A percentile compares a stretch with the other conserved stretches of the same genome.
Evolutionary conservation across 2,888 invertebrate genomes (phyloP).

Genomic region (Junonia oenone): DNA sequence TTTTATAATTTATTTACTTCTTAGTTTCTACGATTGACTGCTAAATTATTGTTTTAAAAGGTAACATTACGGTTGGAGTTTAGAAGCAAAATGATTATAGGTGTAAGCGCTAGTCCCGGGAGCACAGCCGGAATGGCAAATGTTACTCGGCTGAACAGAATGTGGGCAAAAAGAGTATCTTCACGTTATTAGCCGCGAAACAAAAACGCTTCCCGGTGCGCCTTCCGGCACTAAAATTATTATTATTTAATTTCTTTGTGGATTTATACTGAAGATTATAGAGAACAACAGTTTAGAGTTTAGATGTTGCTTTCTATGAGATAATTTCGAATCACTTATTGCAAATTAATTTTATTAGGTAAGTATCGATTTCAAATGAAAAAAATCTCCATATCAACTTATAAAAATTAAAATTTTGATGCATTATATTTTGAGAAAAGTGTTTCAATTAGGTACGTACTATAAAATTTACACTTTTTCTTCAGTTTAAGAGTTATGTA

Average conservation of each 20-base stretch:
- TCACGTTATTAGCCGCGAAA: slow-evolving; percentile 37
- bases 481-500: background rate
- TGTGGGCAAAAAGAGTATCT: slow-evolving; percentile 42
- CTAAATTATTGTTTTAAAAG: no score
- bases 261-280: background rate
- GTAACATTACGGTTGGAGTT: background rate
- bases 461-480: background rate
- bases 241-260: slow-evolving; percentile 8
- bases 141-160: slow-evolving; percentile 36
- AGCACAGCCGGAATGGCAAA: slow-evolving; percentile 29
- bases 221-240: slow-evolving; percentile 41
- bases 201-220: slow-evolving; percentile 42
- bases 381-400: no score
- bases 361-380: no score
- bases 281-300: background rate
- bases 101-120: background rate
- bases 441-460: no score
- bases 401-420: no score
- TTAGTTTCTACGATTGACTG: no score
- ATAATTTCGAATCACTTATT: background rate
- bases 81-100: slow-evolving; percentile 8
- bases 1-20: no score
- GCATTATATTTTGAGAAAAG: no score
- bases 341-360: no score
- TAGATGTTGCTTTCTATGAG: background rate